Base-by-base conservation (phyloP, 2,888 invertebrate species). In the Nyleta sp. region DNA sequence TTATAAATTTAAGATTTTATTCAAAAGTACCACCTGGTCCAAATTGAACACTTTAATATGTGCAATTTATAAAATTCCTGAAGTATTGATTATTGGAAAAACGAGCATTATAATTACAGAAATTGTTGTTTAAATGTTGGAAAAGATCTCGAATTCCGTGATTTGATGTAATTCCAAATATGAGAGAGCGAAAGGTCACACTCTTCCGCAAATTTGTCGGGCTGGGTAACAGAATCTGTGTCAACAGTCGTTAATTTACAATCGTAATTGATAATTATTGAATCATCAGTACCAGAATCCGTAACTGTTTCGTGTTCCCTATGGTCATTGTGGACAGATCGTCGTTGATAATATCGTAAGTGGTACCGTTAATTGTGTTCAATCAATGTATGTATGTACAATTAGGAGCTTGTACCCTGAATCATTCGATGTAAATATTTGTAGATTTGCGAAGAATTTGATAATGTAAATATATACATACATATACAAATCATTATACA, bases 321-420 rank as follows among this genome's bases (percentile, higher is more conserved):
- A 64, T 72, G 64, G 72, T 72, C 77, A 67, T 72, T 77, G 77
- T 72, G 67, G 77, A 67, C 77, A 68, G 72, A 68, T 72, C 77
- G 67, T 67, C 67, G 59, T 70, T 77, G 65, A 77, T 57, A 71
- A 73, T 72, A 73, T 73, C 68, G 74, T 59, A 77, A 68, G 65
- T 73, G 78, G 78, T 73, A 75, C 78, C 72, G 73, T 78, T 76
- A 67, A 78, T 76, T 80, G 78, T 80, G 72, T 80, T 78, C 73
- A 75, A 80, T 80, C 70, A 70, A 74, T 78, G 70, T 78, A 78
- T 78, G 70, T 65, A 74, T 78, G 74, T 70, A 78, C 78, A 74
- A 74, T 74, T 78, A 74, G 78, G 65, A 65, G 78, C 70, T 74
- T 78, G 57, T 59, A 73, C 57, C 68, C 40, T 64, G 48, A 74